Evolutionary conservation across 1,140 invertebrate genomes (phyloP).

Genomic region (Sitodiplosis mosellana): DNA sequence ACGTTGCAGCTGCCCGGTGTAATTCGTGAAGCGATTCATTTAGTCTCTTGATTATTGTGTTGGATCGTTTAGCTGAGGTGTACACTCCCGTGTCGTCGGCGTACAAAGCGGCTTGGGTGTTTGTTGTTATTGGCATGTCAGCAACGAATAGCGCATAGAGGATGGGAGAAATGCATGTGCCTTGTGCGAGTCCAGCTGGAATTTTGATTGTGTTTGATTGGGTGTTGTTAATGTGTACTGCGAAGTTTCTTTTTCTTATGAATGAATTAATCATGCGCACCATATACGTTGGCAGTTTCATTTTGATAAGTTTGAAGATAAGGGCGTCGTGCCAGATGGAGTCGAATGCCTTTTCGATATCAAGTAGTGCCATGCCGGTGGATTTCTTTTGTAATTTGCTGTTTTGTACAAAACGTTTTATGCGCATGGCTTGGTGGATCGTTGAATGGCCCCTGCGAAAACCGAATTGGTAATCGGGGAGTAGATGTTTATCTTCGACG

Average conservation of each 20-base stretch:
- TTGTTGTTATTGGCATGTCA: conserved; percentile 10
- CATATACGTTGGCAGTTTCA: conserved; percentile 7
- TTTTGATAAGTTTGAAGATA: conserved; percentile 11
- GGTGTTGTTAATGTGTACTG: conserved; percentile 5
- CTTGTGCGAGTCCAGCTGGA: conserved; percentile 17
- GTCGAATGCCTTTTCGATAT: conserved; percentile 18
- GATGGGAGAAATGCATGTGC: conserved; percentile 12
- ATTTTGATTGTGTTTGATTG: conserved; percentile 6
- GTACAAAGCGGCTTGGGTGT: not conserved
- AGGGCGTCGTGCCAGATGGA: conserved; percentile 16
- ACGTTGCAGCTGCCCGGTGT: too few species aligned
- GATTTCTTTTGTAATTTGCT: not conserved
- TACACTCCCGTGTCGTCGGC: not conserved
- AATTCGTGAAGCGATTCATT: conserved; percentile 4
- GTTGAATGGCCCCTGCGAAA: too few species aligned
- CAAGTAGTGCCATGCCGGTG: not conserved
- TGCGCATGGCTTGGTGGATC: conserved; percentile 11
- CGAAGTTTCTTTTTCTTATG: conserved; percentile 8
- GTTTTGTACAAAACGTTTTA: conserved; percentile 11
- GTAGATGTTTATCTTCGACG: too few species aligned
- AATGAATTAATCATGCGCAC: conserved; percentile 6
- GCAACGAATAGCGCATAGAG: conserved; percentile 12
- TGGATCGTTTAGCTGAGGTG: not conserved
- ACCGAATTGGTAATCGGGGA: too few species aligned
- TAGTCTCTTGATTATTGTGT: not conserved